A percentile compares a stretch with the other conserved stretches of the same genome.
phyloP scores from a whole-genome alignment of 2,888 invertebrate species.

The Papilio gigon region DNA sequence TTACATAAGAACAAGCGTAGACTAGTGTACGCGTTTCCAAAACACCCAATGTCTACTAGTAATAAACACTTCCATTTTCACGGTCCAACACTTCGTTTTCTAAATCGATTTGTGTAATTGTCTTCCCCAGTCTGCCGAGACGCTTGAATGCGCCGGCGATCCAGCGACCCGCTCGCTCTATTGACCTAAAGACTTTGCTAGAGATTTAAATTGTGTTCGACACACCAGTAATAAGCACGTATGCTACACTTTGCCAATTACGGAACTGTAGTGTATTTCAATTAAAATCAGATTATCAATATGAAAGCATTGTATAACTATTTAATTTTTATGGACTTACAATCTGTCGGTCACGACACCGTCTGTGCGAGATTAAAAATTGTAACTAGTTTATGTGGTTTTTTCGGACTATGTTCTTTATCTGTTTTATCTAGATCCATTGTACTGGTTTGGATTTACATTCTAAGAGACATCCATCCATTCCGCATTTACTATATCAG shows the following conservation, averaged over 20 bases:
- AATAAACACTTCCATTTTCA: constrained; percentile 42
- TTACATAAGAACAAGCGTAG: no score
- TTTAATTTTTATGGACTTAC: not conserved
- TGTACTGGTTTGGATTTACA: no score
- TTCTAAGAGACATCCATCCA: no score
- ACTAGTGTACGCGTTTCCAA: not conserved
- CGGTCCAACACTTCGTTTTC: constrained; percentile 46
- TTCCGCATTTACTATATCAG: no score
- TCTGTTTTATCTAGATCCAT: no score
- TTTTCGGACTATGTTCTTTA: no score
- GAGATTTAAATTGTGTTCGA: constrained; percentile 49
- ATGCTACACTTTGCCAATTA: constrained; percentile 26
- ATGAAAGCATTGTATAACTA: not conserved
- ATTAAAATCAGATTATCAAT: not conserved
- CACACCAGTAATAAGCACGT: constrained; percentile 56
- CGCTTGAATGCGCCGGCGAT: constrained; percentile 59
- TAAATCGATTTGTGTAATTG: constrained; percentile 50
- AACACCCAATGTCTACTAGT: not conserved
- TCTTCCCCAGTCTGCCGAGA: constrained; percentile 47
- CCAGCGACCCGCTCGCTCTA: constrained; percentile 68
- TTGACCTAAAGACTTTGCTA: constrained; percentile 75
- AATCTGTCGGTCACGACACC: no score
- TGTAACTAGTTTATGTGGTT: no score
- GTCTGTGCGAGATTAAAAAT: no score
- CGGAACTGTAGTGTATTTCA: not conserved